Evolutionary conservation across 2,888 invertebrate genomes (phyloP).

Genomic region (Callyntrura guangdongensis): DNA sequence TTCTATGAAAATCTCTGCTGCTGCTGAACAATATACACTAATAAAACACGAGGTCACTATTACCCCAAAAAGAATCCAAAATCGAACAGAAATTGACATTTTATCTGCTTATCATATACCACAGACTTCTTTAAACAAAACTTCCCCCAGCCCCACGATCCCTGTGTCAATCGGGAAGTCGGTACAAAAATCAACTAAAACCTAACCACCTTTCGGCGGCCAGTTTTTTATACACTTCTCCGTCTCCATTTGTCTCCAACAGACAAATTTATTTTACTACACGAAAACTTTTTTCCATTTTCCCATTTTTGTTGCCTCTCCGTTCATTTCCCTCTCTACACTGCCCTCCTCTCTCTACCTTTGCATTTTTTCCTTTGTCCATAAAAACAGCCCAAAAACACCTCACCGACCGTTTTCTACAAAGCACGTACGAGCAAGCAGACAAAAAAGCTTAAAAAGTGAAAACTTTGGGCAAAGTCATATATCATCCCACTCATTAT

Average conservation of each 20-base stretch:
- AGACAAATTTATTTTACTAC: not conserved
- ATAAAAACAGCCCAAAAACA: too few species aligned
- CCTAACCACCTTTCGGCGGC: too few species aligned
- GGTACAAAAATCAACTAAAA: too few species aligned
- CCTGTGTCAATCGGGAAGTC: too few species aligned
- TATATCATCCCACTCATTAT: not conserved
- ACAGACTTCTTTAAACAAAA: not conserved
- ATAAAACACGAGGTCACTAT: conserved; percentile 65
- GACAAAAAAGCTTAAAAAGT: not conserved
- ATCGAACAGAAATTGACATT: conserved; percentile 62
- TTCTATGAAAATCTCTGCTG: conserved; percentile 55
- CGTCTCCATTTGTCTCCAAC: not conserved
- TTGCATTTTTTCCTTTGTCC: too few species aligned
- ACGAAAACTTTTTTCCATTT: too few species aligned
- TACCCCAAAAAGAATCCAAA: conserved; percentile 59
- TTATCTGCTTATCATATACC: conserved; percentile 20
- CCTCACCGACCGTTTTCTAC: too few species aligned
- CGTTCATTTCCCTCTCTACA: too few species aligned
- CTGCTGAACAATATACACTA: conserved; percentile 67
- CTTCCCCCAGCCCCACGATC: too few species aligned
- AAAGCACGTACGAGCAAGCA: too few species aligned
- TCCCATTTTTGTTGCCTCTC: too few species aligned
- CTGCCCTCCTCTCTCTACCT: too few species aligned
- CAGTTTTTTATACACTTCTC: not conserved
- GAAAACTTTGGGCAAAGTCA: not conserved